phyloP scores from a whole-genome alignment of 2,888 invertebrate species.

The Proisotoma minuta region DNA sequence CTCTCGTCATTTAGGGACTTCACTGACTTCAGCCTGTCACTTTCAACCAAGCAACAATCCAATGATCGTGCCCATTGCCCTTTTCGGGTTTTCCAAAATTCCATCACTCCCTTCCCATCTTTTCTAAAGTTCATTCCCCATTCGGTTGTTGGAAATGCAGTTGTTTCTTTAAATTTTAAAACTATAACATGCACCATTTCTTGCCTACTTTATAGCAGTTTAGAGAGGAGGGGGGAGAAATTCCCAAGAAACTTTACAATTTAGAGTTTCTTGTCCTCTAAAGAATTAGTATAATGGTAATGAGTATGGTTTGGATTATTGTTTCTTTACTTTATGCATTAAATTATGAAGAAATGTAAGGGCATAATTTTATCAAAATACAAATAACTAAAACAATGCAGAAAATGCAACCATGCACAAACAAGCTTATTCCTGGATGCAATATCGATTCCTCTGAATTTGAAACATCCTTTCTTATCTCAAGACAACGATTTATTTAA shows the following conservation, averaged over 20 bases:
- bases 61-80: slow-evolving; percentile 5
- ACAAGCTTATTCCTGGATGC: too few species aligned
- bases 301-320: background rate
- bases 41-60: background rate
- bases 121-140: background rate
- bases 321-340: background rate
- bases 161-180: slow-evolving; percentile 6
- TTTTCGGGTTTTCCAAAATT: background rate
- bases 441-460: background rate
- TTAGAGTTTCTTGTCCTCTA: too few species aligned
- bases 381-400: too few species aligned
- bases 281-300: slow-evolving; percentile 6
- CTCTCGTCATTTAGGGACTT: slow-evolving; percentile 2
- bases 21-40: background rate
- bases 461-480: background rate
- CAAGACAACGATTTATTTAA: background rate
- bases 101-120: background rate
- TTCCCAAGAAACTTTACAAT: too few species aligned
- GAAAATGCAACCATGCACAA: background rate
- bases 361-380: too few species aligned
- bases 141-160: background rate
- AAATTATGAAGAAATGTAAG: background rate
- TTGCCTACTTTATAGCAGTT: background rate
- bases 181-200: background rate
- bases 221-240: background rate